phyloP scores from a whole-genome alignment of 2,797 vertebrate species.

The Acrocephalus scirpaceus region DNA sequence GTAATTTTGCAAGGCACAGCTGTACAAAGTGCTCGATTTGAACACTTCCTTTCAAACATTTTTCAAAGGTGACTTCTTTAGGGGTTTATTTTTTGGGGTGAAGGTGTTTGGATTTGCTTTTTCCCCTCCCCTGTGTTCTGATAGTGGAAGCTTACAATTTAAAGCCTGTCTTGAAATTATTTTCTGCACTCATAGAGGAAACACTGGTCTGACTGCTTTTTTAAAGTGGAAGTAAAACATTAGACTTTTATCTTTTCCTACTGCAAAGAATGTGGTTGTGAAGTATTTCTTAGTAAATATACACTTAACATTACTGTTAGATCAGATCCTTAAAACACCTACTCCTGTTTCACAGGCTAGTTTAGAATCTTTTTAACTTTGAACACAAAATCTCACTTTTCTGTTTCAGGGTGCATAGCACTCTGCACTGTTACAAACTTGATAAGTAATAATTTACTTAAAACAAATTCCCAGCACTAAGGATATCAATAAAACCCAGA shows the following conservation, averaged over 20 bases:
- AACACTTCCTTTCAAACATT: not conserved
- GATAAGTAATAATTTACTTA: constrained; percentile 20
- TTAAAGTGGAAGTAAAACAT: not conserved
- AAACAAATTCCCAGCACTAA: constrained; percentile 33
- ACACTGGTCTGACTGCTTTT: not conserved
- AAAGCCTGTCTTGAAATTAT: not conserved
- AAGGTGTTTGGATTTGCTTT: not conserved
- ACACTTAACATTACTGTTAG: not conserved
- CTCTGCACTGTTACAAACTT: not conserved
- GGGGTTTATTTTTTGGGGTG: not conserved
- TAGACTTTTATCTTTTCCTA: not conserved
- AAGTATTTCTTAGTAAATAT: not conserved
- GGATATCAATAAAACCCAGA: constrained; percentile 55
- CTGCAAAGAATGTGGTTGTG: not conserved
- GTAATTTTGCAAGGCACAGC: not conserved
- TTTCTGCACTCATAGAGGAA: not conserved
- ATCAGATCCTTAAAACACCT: not conserved
- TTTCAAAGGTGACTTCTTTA: not conserved
- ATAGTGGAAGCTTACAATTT: not conserved
- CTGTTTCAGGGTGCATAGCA: not conserved
- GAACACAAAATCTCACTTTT: not conserved
- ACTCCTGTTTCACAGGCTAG: not conserved
- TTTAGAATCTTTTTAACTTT: not conserved
- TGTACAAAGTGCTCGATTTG: not conserved
- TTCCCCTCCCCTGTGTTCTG: no score